Conservation (phyloP, 2,888 invertebrate genomes). For the Rotaria sp. region DNA sequence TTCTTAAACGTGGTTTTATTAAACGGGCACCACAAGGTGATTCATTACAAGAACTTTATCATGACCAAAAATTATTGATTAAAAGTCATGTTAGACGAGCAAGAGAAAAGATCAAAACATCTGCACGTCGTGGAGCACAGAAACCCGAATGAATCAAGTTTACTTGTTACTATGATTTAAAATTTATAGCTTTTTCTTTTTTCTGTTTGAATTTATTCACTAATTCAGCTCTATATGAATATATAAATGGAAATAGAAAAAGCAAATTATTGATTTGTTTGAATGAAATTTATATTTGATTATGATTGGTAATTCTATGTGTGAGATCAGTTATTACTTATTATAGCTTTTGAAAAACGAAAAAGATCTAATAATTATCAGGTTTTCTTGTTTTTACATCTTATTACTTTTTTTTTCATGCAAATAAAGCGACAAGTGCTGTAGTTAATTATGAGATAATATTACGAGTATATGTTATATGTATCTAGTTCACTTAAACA, state of each 20-base stretch:
- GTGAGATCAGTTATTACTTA: no score
- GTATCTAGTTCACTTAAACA: no score
- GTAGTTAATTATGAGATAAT: no score
- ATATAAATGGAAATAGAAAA: not conserved
- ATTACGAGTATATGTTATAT: no score
- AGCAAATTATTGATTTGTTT: not conserved
- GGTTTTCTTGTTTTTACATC: no score
- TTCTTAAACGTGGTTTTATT: not conserved
- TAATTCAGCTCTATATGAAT: not conserved
- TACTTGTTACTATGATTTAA: not conserved
- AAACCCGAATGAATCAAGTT: not conserved
- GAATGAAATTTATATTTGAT: no score
- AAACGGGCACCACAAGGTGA: conserved; percentile 16
- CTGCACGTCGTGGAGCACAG: not conserved
- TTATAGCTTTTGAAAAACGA: no score
- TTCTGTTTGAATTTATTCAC: not conserved
- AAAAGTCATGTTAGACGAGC: not conserved
- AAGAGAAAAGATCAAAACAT: not conserved
- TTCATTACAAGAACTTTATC: conserved; percentile 13
- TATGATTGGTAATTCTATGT: no score
- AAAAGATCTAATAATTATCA: no score
- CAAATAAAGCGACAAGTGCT: no score
- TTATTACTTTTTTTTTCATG: no score
- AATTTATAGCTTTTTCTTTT: not conserved
- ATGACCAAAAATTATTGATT: conserved; percentile 16